Evolutionary conservation across 2,888 invertebrate genomes (phyloP).

Genomic region (Aradus depressus): DNA sequence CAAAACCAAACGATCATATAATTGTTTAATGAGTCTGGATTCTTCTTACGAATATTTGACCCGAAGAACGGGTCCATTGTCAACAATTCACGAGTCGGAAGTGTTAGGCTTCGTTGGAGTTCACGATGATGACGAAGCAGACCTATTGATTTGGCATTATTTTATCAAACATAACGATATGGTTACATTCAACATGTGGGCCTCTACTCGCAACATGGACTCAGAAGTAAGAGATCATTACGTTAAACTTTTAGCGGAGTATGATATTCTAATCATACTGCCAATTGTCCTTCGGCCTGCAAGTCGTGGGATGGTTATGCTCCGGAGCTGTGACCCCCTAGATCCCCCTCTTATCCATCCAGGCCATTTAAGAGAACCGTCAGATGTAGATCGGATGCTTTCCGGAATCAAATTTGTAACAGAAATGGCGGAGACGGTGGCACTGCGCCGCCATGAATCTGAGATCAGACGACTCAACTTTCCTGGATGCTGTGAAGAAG

Average conservation of each 20-base stretch:
- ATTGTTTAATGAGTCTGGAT: conserved; percentile 15
- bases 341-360: conserved; percentile 23
- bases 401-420: conserved; percentile 21
- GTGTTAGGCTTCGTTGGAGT: conserved; percentile 21
- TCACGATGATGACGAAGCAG: conserved; percentile 15
- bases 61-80: conserved; percentile 19
- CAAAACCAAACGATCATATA: conserved; percentile 7
- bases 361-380: conserved; percentile 20
- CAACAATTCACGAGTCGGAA: conserved; percentile 21
- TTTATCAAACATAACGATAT: conserved; percentile 5
- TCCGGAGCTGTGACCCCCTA: conserved; percentile 20
- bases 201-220: conserved; percentile 5
- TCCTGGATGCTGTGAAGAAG: conserved; percentile 23
- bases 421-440: conserved; percentile 19
- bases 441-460: conserved; percentile 17
- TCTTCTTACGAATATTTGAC: conserved; percentile 23
- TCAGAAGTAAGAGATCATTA: conserved; percentile 13
- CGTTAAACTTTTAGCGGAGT: conserved; percentile 14
- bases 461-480: conserved; percentile 21
- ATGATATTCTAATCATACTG: conserved; percentile 23
- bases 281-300: conserved; percentile 23
- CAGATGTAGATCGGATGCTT: conserved; percentile 23
- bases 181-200: conserved; percentile 12
- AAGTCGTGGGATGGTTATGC: conserved; percentile 24
- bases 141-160: conserved; percentile 18